Conservation (phyloP, 2,797 vertebrate species). For the Austrolebias charrua region DNA sequence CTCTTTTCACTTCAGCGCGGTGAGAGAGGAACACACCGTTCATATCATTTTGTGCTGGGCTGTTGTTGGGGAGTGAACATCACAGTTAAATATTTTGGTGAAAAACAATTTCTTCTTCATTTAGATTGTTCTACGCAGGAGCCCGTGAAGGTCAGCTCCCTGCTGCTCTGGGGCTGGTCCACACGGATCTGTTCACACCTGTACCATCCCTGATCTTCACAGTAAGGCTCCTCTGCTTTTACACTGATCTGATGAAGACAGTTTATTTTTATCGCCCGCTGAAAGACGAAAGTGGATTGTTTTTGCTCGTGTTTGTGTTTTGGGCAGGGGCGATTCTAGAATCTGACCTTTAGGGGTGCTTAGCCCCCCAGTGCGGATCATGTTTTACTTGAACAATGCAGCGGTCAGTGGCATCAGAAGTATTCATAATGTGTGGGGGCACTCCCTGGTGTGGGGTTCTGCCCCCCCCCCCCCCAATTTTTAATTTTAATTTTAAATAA, state of each 20-base stretch:
- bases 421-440: too few relatives aligned
- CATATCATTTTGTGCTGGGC: background rate
- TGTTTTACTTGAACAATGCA: too few relatives aligned
- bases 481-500: too few relatives aligned
- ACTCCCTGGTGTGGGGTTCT: too few relatives aligned
- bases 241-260: background rate
- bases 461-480: too few relatives aligned
- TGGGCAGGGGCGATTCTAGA: too few relatives aligned
- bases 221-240: conserved; percentile 56
- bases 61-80: background rate
- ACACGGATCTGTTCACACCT: conserved; percentile 80
- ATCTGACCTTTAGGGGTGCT: too few relatives aligned
- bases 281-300: too few relatives aligned
- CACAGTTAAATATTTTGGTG: conserved; percentile 3
- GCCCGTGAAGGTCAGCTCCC: conserved; percentile 80
- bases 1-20: conserved; percentile 97
- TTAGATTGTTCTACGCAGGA: conserved; percentile 79
- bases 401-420: too few relatives aligned
- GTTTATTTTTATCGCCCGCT: background rate
- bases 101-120: conserved; percentile 21
- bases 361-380: too few relatives aligned
- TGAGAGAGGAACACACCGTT: conserved; percentile 27
- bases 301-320: too few relatives aligned
- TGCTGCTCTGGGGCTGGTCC: conserved; percentile 78
- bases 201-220: conserved; percentile 81